Evolutionary conservation across 2,113 vertebrate genomes (phyloP).

Genomic region (Crotophaga sulcirostris): DNA sequence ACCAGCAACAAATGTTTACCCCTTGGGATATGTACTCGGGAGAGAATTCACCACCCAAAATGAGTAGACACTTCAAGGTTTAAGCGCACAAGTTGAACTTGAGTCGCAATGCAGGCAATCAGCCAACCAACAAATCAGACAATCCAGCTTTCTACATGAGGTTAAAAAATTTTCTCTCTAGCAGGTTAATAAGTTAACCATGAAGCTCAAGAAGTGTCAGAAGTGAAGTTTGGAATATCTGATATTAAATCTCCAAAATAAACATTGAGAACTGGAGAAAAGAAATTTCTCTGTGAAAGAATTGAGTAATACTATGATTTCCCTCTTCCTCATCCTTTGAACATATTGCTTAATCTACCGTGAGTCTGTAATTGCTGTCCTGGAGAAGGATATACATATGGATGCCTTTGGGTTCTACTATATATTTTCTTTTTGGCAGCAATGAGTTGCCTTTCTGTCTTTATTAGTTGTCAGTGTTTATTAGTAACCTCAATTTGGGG

Average conservation of each 20-base stretch:
- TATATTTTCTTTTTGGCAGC: not conserved
- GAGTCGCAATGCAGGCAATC: not conserved
- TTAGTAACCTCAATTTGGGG: not conserved
- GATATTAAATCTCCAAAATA: constrained; percentile 54
- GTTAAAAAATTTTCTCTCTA: not conserved
- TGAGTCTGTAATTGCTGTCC: not conserved
- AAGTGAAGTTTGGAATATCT: not conserved
- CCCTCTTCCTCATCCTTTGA: not conserved
- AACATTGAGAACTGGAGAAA: constrained; percentile 18
- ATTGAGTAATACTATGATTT: constrained; percentile 13
- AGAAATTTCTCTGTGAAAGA: not conserved
- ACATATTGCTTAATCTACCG: not conserved
- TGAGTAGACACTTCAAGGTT: constrained; percentile 28
- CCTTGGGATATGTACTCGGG: constrained; percentile 56
- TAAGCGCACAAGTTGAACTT: not conserved
- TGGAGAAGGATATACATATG: not conserved
- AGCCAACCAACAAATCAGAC: constrained; percentile 15
- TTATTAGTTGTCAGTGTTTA: not conserved
- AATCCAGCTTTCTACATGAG: not conserved
- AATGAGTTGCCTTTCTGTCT: not conserved
- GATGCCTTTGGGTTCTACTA: not conserved
- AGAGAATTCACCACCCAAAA: constrained; percentile 49
- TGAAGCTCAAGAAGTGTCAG: not conserved
- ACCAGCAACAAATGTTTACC: constrained; percentile 62
- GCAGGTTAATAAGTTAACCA: constrained; percentile 39